phyloP scores from a whole-genome alignment of 2,888 invertebrate species.

The Ichneumon xanthorius region DNA sequence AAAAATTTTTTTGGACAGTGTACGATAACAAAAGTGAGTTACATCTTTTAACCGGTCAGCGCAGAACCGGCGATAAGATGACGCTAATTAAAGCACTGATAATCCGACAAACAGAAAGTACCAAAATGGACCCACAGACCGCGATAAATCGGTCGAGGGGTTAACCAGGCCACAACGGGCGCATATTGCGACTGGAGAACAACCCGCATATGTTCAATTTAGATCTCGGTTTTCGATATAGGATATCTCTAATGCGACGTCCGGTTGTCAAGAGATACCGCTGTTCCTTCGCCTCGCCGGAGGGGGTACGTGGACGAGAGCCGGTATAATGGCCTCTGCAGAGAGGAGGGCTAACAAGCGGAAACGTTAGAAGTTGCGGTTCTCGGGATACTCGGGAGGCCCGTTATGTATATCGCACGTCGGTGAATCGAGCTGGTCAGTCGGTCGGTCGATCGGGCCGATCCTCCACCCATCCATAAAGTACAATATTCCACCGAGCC shows the following conservation, averaged over 20 bases:
- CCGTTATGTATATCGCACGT: neutral
- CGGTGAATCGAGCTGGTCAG: constrained; percentile 6
- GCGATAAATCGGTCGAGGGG: neutral
- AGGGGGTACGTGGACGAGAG: neutral
- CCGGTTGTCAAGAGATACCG: constrained; percentile 11
- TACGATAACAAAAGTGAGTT: neutral
- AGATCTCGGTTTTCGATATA: neutral
- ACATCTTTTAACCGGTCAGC: neutral
- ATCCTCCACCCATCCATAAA: constrained; percentile 59
- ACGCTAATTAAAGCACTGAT: neutral
- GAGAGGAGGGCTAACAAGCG: constrained; percentile 18
- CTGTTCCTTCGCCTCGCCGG: neutral
- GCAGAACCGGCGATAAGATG: neutral
- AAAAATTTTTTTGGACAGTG: no score
- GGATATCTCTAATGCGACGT: constrained; percentile 12
- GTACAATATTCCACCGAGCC: constrained; percentile 69
- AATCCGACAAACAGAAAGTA: neutral
- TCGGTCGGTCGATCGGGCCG: constrained; percentile 32
- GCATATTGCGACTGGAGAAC: neutral
- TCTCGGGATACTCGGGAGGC: neutral
- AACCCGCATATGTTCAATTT: constrained; percentile 15
- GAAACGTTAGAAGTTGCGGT: constrained; percentile 15
- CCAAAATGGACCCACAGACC: neutral
- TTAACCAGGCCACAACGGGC: neutral
- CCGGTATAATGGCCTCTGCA: neutral